Percentiles rank a stretch among this genome's conserved stretches.
Evolutionary conservation across 2,888 invertebrate genomes (phyloP).

Genomic region (Drosophila kambysellisi): DNA sequence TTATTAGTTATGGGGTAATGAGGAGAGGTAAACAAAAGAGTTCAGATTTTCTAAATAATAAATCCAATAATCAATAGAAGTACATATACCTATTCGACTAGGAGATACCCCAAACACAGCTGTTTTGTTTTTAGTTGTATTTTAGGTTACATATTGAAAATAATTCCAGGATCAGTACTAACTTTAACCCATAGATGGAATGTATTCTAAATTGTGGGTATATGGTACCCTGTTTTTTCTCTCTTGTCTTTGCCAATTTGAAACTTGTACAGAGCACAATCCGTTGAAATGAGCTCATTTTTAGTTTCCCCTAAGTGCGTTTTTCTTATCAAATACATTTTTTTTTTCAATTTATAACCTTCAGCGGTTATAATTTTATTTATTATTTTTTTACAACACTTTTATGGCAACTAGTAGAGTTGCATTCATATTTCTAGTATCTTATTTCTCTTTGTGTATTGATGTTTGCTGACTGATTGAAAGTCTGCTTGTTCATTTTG

Average conservation of each 20-base stretch:
- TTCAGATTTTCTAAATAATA: not conserved
- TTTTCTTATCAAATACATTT: constrained; percentile 34
- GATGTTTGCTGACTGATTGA: constrained; percentile 22
- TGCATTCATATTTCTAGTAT: constrained; percentile 3
- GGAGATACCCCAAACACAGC: not conserved
- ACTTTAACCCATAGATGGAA: not conserved
- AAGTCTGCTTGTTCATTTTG: constrained; percentile 16
- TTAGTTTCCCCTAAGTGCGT: constrained; percentile 14
- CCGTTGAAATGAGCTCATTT: constrained; percentile 6
- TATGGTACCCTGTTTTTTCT: not conserved
- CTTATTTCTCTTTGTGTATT: constrained; percentile 13
- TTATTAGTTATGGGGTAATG: not conserved
- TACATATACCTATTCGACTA: not conserved
- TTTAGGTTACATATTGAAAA: not conserved
- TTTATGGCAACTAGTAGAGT: constrained; percentile 29
- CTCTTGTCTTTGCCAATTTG: not conserved
- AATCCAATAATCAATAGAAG: not conserved
- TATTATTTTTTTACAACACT: constrained; percentile 2
- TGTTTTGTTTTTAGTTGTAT: not conserved
- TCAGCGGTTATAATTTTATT: constrained; percentile 17
- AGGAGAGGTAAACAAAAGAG: not conserved
- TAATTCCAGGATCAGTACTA: not conserved
- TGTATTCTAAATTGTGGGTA: not conserved
- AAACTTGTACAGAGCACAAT: not conserved
- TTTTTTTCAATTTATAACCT: constrained; percentile 16